Percentiles rank a stretch among this genome's conserved stretches.
Evolutionary conservation across 1,140 invertebrate species (phyloP).

Genomic region (Drosophila chauvacae): DNA sequence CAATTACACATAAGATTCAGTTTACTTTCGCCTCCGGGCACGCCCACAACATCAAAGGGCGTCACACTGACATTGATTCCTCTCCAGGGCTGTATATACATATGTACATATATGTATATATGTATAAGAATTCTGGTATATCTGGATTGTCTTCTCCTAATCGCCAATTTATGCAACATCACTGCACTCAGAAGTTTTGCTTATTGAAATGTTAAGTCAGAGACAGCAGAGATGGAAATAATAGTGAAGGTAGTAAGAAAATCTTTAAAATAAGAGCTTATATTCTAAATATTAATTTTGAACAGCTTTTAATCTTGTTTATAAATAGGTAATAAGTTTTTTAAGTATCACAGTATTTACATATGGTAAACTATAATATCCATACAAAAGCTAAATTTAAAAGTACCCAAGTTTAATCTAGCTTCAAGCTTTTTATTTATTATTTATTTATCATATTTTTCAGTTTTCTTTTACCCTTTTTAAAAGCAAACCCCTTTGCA

Average conservation of each 20-base stretch:
- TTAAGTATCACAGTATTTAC: too few species aligned
- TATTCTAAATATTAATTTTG: not conserved
- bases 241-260: not conserved
- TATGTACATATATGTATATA: not conserved
- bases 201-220: constrained; percentile 44
- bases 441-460: not conserved
- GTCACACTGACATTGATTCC: constrained; percentile 45
- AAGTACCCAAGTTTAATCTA: not conserved
- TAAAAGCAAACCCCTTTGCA: not conserved
- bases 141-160: constrained; percentile 37
- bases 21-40: constrained; percentile 39
- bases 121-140: constrained; percentile 2
- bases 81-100: constrained; percentile 6
- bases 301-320: not conserved
- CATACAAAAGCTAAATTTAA: not conserved
- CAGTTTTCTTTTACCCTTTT: not conserved
- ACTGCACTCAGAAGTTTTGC: constrained; percentile 39
- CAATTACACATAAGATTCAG: constrained; percentile 65
- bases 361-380: too few species aligned
- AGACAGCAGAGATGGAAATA: not conserved
- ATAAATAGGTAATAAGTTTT: not conserved
- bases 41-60: constrained; percentile 65
- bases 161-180: constrained; percentile 55
- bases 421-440: not conserved
- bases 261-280: not conserved